Evolutionary conservation across 2,113 vertebrate genomes (phyloP), one percentile per base, ranked within the genome.

Genomic region (Ceratotherium simum): DNA sequence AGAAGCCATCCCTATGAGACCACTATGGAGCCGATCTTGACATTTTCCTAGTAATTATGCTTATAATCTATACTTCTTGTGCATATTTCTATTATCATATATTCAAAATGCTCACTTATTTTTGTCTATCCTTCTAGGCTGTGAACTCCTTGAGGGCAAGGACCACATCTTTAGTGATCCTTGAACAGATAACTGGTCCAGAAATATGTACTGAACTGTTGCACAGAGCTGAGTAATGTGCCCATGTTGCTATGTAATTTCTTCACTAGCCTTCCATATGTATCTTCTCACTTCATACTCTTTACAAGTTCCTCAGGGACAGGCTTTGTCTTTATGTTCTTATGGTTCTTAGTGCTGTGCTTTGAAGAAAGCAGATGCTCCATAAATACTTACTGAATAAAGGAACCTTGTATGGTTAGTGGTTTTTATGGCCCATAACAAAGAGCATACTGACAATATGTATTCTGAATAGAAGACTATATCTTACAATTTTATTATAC

Each of bases 291-390:
- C 56, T 87, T 79, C 18, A 54, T 78, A 91, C 93, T 84, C 82
- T 73, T 73, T 69, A 64, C 17, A 73, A 12, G 10, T 42, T 72
- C 56, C 60, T 72, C 25, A 23, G 62, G 76, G 75, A 82, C 33
- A 65, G 18, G 5, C 48, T 88, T 80, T 90, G 54, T 13, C 48
- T 70, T 88, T 83, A 39, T 76, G 65, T 39, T 73, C 64, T 75
- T 75, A 3, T 76, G 62, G 80, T 78, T 96, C 90, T 91, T 58
- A 88, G 39, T 33, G 39, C 78, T 91, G 3, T 87, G 39, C 82
- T 94, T 79, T 78, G 56, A 87, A 91, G 54, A 78, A 70, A 78
- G 23, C 80, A 92, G 85, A 79, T 94, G 91, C 91, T 94, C 62
- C 76, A 54, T 73, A 90, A 89, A 84, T 81, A 94, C 58, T 88